Evolutionary conservation across 2,888 invertebrate species (phyloP), one percentile per base, ranked within the genome.

Genomic region (Parochlus steinenii): DNA sequence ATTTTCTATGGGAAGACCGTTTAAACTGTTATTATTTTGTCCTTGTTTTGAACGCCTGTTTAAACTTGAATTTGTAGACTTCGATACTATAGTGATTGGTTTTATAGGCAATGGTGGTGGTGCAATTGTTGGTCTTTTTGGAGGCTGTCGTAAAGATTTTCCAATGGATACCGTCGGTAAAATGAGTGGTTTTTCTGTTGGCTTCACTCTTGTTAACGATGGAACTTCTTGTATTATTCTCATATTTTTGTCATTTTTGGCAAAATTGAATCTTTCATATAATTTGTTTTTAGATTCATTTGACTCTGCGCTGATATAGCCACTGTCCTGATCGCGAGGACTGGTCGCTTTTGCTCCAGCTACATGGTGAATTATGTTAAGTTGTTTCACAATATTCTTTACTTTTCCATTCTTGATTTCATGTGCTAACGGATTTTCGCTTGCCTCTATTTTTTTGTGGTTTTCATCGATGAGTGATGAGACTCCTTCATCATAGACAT

Each of bases 241-340:
- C 10, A 15, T 10, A 10, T 11, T 34, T 5, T 28, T 34, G 2
- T 12, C 6, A 12, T 34, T 26, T 12, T 16, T 20, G 14, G 26
- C 33, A 6, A 8, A 19, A 3, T 31, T 31, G 7, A 12, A 12
- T n/a, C 14, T 6, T 8, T 34, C 22, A 10, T n/a, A 12, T 6
- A 28, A 2, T 19, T 7, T 10, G 4, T 17, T 3, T 4, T 62
- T 60, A 1, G 69, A 68, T 46, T 70, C 68, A 23, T 66, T 67
- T 3, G 82, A 83, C 48, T 85, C 85, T 20, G 81, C 81, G 51
- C 85, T 86, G 39, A 86, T 65, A 49, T 86, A 86, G 1, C 85
- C 86, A 2, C 83, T 81, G 53, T 86, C 86, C 50, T 78, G 69
- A 31, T 73, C 64, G 38, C 48, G 42, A 16, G 44, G 45, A 59